Base-by-base conservation (phyloP, 1,140 invertebrate genomes). In the Pygmarrhopalites habei region DNA sequence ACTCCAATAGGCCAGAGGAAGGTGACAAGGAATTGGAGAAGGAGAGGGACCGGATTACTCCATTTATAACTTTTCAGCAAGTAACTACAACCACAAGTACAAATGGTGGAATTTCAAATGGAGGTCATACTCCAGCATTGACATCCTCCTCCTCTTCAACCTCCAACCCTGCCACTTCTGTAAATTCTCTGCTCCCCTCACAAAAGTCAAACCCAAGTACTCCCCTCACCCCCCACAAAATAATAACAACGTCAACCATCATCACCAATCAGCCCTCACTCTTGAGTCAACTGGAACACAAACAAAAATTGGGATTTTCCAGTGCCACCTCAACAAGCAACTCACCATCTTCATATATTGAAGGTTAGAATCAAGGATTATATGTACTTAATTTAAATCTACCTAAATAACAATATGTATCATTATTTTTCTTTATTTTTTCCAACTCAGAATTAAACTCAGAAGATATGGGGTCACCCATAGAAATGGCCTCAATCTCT, bases 21-120 rank as follows among this genome's bases (percentile, higher is more conserved):
- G 68, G 66, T 25, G 68, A 70, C 52, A 70, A 72, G 39, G 68
- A 70, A 52, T 57, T 71, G 51, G 70, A 70, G 44, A 71, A 70
- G 35, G 68, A 71, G 29, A 21, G 67, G 46, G 67, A 70, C 32
- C 52, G 68, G 26, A 71, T 71, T 23, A 71, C 65, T n/a, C 67
- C 68, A 30, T 71, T 71, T 43, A 68, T 71, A 21, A 71, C 69
- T 32, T 71, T 68, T 67, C 66, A 68, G 51, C 66, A 68, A 64
- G 66, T 68, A 49, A 68, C 66, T 35, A 65, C 35, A 14, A 65
- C 66, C 52, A 68, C 58, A 12, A 66, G 66, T 68, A 68, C 69
- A 67, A 70, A 70, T 65, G 57, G 63, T 29, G 57, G 60, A 35
- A 49, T n/a, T n/a, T n/a, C 63, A 35, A 35, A 41, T 28, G 29